Base-by-base conservation (phyloP, 2,888 invertebrate species). In the Drosophila nigricruria region DNA sequence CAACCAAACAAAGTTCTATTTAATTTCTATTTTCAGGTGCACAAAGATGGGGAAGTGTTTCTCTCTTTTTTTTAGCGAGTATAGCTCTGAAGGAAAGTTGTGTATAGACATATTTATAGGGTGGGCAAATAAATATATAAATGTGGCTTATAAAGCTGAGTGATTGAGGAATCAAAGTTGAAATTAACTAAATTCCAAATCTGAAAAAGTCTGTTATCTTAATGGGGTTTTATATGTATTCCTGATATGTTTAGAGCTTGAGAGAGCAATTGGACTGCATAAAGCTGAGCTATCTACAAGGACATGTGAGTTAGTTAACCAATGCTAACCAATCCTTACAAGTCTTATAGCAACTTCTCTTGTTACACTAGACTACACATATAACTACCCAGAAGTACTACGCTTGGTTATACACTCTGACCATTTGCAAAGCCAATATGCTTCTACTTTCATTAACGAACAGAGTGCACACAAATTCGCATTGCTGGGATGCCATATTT, bases 1-100 rank as follows among this genome's bases (percentile, higher is more conserved):
- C 53, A 53, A 66, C 32, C 34, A 65, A 64, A 16, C 38, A 38
- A 65, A 49, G 27, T 40, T 56, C 36, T 27, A 27, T 25, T 30
- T 27, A 10, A 20, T 56, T n/a, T 47, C 56, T 23, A 27, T 40
- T 56, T 56, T 4, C 52, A 53, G 30, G 18, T 43, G 16, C 18
- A 23, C 25, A 27, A 34, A 20, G 25, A 3, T 16, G 5, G 25
- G 1, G 18, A 3, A 23, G 2, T 20, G 5, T 30, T 38, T 38
- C 3, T 53, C 3, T 30, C 25, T 38, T 2, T 53, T 27, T 54
- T 50, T 62, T 16, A 23, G 23, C 12, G 2, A 20, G 20, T 12
- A 10, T 2, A 12, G 12, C n/a, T 38, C 6, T 36, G 36, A n/a
- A n/a, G n/a, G n/a, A n/a, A n/a, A n/a, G n/a, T n/a, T 30, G 30